Conservation (phyloP, 1,140 invertebrate species). For the Drosophila obscura region DNA sequence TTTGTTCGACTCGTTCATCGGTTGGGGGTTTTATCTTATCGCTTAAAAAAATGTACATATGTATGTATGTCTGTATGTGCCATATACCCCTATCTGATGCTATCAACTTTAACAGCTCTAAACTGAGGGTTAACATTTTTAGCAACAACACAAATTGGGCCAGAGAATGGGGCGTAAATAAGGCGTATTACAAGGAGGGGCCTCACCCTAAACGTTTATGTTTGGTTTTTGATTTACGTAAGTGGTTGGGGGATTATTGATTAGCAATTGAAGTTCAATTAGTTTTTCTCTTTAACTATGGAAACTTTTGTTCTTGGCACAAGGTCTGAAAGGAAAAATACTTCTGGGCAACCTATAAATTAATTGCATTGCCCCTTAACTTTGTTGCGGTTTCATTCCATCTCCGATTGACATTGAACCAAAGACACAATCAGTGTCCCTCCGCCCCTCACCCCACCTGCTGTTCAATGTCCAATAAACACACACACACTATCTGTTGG, state of each 20-base stretch:
- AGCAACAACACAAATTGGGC: constrained; percentile 24
- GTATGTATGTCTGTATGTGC: too few relatives aligned
- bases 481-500: background rate
- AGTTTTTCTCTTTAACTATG: too few relatives aligned
- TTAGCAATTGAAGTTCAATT: constrained; percentile 20
- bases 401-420: constrained; percentile 30
- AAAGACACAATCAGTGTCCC: constrained; percentile 26
- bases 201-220: constrained; percentile 14
- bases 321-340: constrained; percentile 5
- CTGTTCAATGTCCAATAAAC: constrained; percentile 38
- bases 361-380: constrained; percentile 13
- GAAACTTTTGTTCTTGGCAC: background rate
- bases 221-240: constrained; percentile 10
- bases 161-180: constrained; percentile 24
- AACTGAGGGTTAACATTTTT: constrained; percentile 13
- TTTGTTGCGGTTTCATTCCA: constrained; percentile 2
- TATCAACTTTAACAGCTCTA: constrained; percentile 28
- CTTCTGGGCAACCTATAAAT: background rate
- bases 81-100: constrained; percentile 17
- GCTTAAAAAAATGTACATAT: too few relatives aligned
- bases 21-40: constrained; percentile 26
- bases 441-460: constrained; percentile 18
- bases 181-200: constrained; percentile 1
- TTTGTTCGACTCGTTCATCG: constrained; percentile 13
- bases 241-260: constrained; percentile 7